These are phyloP conservation scores for Promerops cafer DNA, from an alignment of 2,113 vertebrate genomes.

Conservation along the genomic window DNA sequence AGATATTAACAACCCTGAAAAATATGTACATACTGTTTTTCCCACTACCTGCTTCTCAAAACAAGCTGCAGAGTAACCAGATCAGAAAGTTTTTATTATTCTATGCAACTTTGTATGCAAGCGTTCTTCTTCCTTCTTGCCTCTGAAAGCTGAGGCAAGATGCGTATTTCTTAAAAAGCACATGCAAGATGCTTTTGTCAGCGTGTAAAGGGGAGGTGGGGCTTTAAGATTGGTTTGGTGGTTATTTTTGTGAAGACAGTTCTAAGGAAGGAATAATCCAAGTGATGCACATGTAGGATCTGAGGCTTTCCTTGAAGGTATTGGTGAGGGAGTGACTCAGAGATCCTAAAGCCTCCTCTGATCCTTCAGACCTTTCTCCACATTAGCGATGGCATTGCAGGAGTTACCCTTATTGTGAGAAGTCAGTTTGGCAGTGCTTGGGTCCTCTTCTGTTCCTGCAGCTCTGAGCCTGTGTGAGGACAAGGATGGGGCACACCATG, in stretches of 20 bases:
- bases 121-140: background rate
- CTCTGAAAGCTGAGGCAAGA: background rate
- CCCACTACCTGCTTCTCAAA: background rate
- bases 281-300: too few species aligned
- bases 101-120: background rate
- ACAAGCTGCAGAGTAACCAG: background rate
- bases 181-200: accelerated
- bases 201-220: background rate
- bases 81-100: background rate
- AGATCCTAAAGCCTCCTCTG: background rate
- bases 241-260: background rate
- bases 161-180: background rate
- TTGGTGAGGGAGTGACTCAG: accelerated
- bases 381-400: accelerated
- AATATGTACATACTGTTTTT: background rate
- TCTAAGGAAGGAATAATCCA: background rate
- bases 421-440: background rate
- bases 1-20: background rate
- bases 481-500: background rate
- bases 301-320: background rate
- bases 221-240: background rate
- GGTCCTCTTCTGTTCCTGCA: background rate
- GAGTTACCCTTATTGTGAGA: background rate
- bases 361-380: accelerated
- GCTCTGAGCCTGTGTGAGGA: background rate